A percentile compares a stretch with the other conserved stretches of the same genome.
Conservation (phyloP, 2,113 vertebrate genomes). For the Calcarius ornatus region DNA sequence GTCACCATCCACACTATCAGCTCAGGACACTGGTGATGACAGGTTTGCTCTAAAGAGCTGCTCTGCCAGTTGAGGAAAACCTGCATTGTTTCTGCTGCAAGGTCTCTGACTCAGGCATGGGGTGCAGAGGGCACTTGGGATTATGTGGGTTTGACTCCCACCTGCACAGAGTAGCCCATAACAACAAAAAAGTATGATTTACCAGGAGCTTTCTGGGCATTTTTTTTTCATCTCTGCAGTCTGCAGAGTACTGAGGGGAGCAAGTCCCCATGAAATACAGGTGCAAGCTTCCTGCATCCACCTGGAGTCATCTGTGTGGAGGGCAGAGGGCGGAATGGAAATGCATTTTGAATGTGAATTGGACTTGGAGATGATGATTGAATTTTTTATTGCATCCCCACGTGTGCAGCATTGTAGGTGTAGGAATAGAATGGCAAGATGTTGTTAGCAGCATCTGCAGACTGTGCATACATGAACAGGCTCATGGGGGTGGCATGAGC, state of each 20-base stretch:
- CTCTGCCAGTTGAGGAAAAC: not conserved
- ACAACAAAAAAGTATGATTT: not conserved
- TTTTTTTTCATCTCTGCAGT: not conserved
- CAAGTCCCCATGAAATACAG: not conserved
- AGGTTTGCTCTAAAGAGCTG: not conserved
- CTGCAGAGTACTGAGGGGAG: not conserved
- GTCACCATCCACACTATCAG: not conserved
- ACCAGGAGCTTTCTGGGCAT: not conserved
- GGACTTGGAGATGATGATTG: not conserved
- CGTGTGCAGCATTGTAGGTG: not conserved
- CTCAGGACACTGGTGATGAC: not conserved
- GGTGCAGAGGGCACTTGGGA: not conserved
- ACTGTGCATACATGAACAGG: rapidly evolving
- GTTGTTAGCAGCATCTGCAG: not conserved
- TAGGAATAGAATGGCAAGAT: too few species aligned
- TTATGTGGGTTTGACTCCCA: not conserved
- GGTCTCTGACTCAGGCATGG: not conserved
- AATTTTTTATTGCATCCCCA: not conserved
- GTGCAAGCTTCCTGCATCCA: not conserved
- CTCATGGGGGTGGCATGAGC: rapidly evolving
- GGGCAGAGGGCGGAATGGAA: not conserved
- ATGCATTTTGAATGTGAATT: not conserved
- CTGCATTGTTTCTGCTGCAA: not conserved
- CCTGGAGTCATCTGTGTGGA: not conserved
- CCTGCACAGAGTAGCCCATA: not conserved